Evolutionary conservation across 2,888 invertebrate species (phyloP).

Genomic region (Amiota mariae): DNA sequence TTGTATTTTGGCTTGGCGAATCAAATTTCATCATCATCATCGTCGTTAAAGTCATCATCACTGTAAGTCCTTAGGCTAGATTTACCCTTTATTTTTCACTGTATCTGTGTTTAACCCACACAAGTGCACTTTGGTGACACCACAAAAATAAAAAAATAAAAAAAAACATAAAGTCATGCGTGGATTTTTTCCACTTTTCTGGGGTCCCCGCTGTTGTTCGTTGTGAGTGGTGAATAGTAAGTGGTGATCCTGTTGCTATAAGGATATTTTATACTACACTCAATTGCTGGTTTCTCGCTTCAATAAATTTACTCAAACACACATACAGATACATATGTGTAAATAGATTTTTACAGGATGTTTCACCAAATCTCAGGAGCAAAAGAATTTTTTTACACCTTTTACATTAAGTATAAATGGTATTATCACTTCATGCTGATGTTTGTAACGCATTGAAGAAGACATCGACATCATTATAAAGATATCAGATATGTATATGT

Average conservation of each 20-base stretch:
- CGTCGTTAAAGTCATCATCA: not conserved
- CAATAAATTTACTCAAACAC: conserved; percentile 52
- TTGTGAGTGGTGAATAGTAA: conserved; percentile 27
- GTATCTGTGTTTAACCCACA: conserved; percentile 36
- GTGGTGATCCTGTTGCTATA: conserved; percentile 24
- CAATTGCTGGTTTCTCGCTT: conserved; percentile 70
- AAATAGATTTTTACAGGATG: not conserved
- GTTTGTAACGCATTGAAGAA: not conserved
- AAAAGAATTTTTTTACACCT: not conserved
- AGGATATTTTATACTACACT: conserved; percentile 61
- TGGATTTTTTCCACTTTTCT: conserved; percentile 29
- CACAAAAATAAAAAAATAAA: conserved; percentile 51
- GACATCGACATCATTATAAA: too few relatives aligned
- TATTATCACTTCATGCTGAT: too few relatives aligned
- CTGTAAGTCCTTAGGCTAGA: conserved; percentile 14
- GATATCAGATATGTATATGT: too few relatives aligned
- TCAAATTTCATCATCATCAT: conserved; percentile 37
- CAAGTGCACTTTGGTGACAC: conserved; percentile 52
- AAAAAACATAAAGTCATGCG: conserved; percentile 47
- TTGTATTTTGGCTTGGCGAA: conserved; percentile 55
- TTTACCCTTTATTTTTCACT: conserved; percentile 28
- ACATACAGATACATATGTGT: not conserved
- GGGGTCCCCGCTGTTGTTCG: conserved; percentile 9
- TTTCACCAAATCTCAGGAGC: not conserved
- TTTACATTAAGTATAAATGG: not conserved